These are phyloP conservation scores for Pluvianellus socialis DNA, from an alignment of 2,113 vertebrate species.

Conservation along the genomic window DNA sequence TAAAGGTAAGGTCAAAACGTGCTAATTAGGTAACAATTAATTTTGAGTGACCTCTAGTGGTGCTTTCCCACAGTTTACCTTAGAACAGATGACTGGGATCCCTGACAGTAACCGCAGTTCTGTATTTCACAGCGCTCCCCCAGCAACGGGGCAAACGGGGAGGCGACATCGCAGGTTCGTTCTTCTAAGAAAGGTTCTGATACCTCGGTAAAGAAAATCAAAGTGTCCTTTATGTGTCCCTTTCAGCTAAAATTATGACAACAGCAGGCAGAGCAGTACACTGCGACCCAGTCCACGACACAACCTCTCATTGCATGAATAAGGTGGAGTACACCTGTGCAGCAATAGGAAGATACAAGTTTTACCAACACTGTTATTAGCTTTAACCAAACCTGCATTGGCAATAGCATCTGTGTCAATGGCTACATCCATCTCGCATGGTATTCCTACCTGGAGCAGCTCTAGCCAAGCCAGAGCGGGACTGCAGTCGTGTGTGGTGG, in stretches of 20 bases:
- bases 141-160: background rate
- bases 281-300: fast-evolving
- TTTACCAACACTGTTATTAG: background rate
- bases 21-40: slow-evolving; percentile 54
- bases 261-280: background rate
- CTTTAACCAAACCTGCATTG: background rate
- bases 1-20: background rate
- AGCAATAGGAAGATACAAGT: background rate
- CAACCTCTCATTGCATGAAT: background rate
- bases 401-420: background rate
- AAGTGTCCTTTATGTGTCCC: background rate
- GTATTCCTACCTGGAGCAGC: background rate
- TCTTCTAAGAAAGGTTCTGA: background rate
- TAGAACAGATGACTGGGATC: background rate
- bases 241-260: background rate
- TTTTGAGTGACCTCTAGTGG: slow-evolving; percentile 63
- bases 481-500: background rate
- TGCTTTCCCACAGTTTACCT: background rate
- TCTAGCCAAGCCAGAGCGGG: background rate
- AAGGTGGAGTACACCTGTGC: background rate
- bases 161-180: background rate
- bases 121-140: fast-evolving
- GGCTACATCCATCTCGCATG: background rate
- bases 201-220: background rate
- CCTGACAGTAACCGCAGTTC: background rate